Evolutionary conservation across 2,888 invertebrate species (phyloP), one percentile per base, ranked within the genome.

Genomic region (Drosophila helvetica): DNA sequence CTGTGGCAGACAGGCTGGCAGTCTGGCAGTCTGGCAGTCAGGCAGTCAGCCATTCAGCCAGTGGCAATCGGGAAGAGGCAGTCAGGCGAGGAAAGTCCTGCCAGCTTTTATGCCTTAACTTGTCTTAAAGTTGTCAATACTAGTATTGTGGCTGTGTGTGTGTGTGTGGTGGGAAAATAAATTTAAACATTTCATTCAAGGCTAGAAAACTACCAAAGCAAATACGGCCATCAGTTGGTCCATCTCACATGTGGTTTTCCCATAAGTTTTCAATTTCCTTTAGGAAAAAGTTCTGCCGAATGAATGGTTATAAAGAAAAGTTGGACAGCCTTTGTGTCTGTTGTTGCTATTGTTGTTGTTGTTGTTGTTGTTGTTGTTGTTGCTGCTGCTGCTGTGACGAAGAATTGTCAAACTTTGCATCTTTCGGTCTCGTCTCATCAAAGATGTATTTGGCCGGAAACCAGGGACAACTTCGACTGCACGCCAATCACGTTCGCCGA

Each of bases 41-140:
- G 70, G 33, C 70, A 17, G 55, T 25, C 25, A 19, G 19, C n/a
- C n/a, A n/a, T n/a, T n/a, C 22, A 22, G 22, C 22, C 22, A 22
- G 4, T 22, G 52, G 8, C 15, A 22, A 19, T 18, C 33, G 47
- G 71, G 33, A 60, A 18, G 56, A 53, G 53, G 15, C 8, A 53
- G 38, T 30, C 38, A 52, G 71, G 33, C 71, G 60, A 33, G 9
- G 22, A 57, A 54, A 42, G 51, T 56, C 53, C 45, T 42, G 46
- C 9, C 54, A 25, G 45, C 52, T 52, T 8, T 12, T 12, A 45
- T 27, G 25, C 33, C 42, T 52, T 33, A 59, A 46, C 17, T 22
- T 54, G 57, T 48, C 59, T 70, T 64, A 56, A 84, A 84, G 69
- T 79, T 79, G 77, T 70, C 69, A 76, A 75, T 59, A 74, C 61